Percentiles rank a stretch among this genome's conserved stretches.
These are phyloP conservation scores for Poecilia gillii DNA, from an alignment of 2,797 vertebrate species.

Conservation along the genomic window DNA sequence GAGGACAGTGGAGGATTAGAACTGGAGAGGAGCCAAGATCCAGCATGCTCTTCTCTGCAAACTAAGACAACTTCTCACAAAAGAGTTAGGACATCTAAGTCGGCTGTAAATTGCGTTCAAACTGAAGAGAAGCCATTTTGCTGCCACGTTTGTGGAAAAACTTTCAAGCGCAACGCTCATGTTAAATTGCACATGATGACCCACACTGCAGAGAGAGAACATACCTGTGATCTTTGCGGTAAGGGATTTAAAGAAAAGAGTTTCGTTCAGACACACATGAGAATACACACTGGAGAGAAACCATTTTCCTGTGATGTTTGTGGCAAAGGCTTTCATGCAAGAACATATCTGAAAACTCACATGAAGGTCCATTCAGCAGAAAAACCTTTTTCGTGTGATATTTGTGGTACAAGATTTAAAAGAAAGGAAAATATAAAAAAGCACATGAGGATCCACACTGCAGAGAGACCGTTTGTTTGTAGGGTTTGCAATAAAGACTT, in stretches of 20 bases:
- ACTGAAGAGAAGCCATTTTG: background rate
- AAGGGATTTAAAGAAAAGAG: constrained; percentile 4
- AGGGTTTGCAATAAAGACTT: background rate
- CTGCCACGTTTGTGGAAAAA: background rate
- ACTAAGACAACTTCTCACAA: background rate
- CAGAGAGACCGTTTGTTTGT: constrained; percentile 3
- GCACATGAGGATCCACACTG: constrained; percentile 4
- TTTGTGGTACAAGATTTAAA: constrained; percentile 6
- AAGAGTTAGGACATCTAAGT: background rate
- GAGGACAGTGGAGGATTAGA: background rate
- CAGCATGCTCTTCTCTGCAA: background rate
- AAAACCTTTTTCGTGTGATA: background rate
- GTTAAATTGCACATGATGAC: background rate
- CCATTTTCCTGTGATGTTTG: background rate
- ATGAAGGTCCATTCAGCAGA: background rate
- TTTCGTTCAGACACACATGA: background rate
- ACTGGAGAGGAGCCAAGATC: background rate
- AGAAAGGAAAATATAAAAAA: background rate
- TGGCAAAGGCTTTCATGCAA: background rate
- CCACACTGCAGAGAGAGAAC: background rate
- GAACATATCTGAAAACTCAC: background rate
- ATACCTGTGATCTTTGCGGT: background rate
- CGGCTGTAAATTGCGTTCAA: background rate
- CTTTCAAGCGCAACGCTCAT: background rate
- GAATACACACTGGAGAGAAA: background rate